Conservation (phyloP, 2,888 invertebrate species). For the Melikaiella ostensackeni region DNA sequence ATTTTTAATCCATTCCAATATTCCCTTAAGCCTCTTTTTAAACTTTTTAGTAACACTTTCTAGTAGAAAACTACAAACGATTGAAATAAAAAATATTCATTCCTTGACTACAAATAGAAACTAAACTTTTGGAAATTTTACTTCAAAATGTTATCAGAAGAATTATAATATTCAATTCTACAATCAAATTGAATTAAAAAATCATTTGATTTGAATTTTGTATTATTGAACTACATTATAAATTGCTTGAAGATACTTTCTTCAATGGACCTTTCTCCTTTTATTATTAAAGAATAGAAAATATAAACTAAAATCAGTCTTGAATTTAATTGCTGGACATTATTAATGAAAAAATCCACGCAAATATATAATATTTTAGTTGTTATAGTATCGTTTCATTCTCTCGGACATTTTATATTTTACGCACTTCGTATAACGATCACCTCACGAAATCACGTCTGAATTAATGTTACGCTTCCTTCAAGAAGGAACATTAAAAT, state of each 20-base stretch:
- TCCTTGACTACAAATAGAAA: no score
- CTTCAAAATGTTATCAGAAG: no score
- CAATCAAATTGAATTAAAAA: no score
- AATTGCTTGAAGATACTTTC: no score
- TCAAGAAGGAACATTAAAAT: constrained; percentile 38
- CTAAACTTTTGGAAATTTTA: no score
- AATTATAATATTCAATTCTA: no score
- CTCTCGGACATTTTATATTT: constrained; percentile 16
- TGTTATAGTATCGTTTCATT: neutral
- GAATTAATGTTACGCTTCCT: constrained; percentile 38
- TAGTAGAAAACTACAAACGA: neutral
- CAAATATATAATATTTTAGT: neutral
- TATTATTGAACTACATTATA: no score
- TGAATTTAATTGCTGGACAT: neutral
- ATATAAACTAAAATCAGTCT: neutral
- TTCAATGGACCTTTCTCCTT: neutral
- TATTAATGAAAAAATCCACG: neutral
- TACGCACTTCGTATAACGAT: constrained; percentile 36
- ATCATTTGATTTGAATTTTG: no score
- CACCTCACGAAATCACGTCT: constrained; percentile 39
- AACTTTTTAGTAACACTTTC: neutral
- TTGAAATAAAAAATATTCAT: no score
- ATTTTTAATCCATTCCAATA: constrained; percentile 3
- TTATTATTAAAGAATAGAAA: neutral
- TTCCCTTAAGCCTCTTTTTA: neutral